Base-by-base conservation (phyloP, 2,888 invertebrate species). In the Steinernema scapterisci region DNA sequence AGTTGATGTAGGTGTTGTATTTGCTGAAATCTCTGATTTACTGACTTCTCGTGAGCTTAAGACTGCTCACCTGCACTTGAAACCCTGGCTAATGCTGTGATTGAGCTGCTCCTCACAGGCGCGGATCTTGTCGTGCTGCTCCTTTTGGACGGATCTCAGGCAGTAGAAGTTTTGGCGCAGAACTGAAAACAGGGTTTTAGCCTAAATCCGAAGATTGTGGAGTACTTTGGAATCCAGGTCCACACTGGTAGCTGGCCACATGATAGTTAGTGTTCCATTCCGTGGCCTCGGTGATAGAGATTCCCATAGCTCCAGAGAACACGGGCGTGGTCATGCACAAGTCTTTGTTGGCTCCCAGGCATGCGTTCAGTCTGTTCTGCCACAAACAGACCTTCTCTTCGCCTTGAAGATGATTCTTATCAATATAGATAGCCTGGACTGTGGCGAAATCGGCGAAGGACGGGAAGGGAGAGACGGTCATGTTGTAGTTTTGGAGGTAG, bases 1-100 rank as follows among this genome's bases (percentile, higher is more conserved):
- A 54, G 54, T 54, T 54, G 54, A 54, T 54, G 25, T 54, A 54
- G 5, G 54, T 54, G 54, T 54, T 54, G 54, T 54, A 54, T 16
- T 54, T 5, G 21, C 48, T 44, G 45, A 44, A 44, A 44, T 11
- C 45, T 44, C 45, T 11, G 16, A 44, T 44, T 44, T 44, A 7
- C 9, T 11, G 45, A 16, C 45, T 44, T 7, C 7, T 11, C 45
- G 16, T 44, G 9, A 7, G 7, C 45, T 44, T 7, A 44, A 44
- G 9, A 11, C 45, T 44, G 45, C 16, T 44, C 16, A 44, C 45
- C 19, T 25, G 54, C 54, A 54, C 25, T 54, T 54, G 21, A 54
- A 54, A 6, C 54, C 54, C 5, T 21, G 16, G 21, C 19, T 25
- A 11, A 54, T 54, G 54, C 21, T 54, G 5, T 54, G 11, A 11